Evolutionary conservation across 2,888 invertebrate species (phyloP).

Genomic region (Lottia gigantea): DNA sequence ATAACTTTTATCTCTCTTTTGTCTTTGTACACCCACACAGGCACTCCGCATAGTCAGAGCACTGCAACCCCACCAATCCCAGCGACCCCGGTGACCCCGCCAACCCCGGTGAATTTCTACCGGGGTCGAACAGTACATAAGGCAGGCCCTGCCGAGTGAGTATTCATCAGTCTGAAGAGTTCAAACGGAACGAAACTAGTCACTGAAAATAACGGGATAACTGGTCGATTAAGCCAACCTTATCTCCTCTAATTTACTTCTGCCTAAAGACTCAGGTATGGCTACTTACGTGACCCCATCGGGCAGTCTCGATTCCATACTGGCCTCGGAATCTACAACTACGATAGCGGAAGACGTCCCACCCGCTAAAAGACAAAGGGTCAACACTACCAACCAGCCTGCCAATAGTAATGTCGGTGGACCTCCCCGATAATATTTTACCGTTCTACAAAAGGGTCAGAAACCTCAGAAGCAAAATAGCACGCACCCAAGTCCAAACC

Average conservation of each 20-base stretch:
- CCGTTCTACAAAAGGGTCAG: neutral
- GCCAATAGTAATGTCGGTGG: neutral
- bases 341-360: neutral
- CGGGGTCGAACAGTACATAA: too few species aligned
- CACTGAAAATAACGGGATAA: constrained; percentile 4
- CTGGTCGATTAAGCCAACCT: neutral
- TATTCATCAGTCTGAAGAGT: neutral
- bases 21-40: too few species aligned
- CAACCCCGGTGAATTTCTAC: too few species aligned
- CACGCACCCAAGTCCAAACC: neutral
- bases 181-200: constrained; percentile 3
- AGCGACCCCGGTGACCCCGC: too few species aligned
- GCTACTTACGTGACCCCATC: neutral
- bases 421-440: neutral
- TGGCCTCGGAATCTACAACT: neutral
- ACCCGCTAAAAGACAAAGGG: neutral
- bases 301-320: neutral
- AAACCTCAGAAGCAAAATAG: neutral
- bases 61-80: too few species aligned
- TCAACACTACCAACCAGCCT: neutral
- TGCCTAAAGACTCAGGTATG: neutral
- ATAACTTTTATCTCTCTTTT: too few species aligned
- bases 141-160: too few species aligned
- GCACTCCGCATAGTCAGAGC: too few species aligned
- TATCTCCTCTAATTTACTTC: neutral